Percentiles rank a stretch among this genome's conserved stretches.
These are phyloP conservation scores for Pavo muticus DNA, from an alignment of 2,113 vertebrate genomes.

Conservation along the genomic window DNA sequence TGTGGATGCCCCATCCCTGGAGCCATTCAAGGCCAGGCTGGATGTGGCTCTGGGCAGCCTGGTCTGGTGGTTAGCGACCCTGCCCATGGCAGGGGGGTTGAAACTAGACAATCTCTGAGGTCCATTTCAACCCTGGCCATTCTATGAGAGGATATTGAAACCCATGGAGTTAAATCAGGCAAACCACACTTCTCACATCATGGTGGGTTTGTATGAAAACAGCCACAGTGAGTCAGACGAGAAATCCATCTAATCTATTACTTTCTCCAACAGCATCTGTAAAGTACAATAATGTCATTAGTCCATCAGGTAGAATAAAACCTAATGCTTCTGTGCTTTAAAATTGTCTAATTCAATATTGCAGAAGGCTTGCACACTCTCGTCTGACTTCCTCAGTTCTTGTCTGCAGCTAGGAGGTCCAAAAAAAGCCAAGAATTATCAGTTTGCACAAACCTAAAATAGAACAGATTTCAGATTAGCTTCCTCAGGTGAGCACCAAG, in stretches of 20 bases:
- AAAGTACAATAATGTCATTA: not conserved
- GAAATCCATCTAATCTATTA: not conserved
- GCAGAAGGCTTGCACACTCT: not conserved
- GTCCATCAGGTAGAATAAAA: not conserved
- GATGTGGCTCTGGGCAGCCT: no score
- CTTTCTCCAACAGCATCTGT: not conserved
- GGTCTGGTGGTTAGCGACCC: no score
- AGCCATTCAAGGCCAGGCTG: no score
- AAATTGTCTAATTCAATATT: not conserved
- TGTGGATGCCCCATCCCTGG: no score
- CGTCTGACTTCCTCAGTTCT: not conserved
- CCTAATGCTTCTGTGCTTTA: not conserved
- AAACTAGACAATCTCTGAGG: no score
- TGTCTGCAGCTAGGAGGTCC: not conserved
- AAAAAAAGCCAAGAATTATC: not conserved
- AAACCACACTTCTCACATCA: not conserved
- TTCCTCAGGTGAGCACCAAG: not conserved
- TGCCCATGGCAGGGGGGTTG: no score
- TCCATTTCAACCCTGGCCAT: no score
- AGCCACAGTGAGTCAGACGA: not conserved
- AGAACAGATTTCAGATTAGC: not conserved
- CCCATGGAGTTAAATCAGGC: not conserved
- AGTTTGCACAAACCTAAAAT: not conserved
- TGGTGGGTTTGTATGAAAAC: rapidly evolving
- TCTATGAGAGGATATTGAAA: not conserved